Evolutionary conservation across 2,797 vertebrate species (phyloP).

Genomic region (Melanotaenia parkinsoni): DNA sequence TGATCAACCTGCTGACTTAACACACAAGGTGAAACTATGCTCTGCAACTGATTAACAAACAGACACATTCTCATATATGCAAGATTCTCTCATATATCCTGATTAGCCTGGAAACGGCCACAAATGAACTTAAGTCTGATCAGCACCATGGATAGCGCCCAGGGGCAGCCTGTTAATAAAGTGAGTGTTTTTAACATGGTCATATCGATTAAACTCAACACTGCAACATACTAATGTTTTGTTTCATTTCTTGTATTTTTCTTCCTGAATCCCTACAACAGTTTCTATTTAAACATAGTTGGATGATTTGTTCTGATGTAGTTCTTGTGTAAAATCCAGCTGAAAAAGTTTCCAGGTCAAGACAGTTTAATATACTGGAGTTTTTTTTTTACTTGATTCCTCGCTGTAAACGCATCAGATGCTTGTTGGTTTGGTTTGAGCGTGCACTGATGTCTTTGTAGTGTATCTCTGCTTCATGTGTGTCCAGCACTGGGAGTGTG

Average conservation of each 20-base stretch:
- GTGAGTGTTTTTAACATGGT: not conserved
- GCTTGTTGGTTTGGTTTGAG: not conserved
- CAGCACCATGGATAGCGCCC: slow-evolving; percentile 61
- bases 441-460: slow-evolving; percentile 2
- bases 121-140: slow-evolving; percentile 9
- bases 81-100: not conserved
- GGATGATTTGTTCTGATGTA: not conserved
- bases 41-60: slow-evolving; percentile 25
- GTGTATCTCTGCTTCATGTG: slow-evolving; percentile 44
- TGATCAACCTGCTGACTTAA: slow-evolving; percentile 13
- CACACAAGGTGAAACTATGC: slow-evolving; percentile 4
- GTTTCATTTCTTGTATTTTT: not conserved
- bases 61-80: not conserved
- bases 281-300: not conserved
- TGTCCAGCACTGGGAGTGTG: slow-evolving; percentile 71
- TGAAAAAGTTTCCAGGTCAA: not conserved
- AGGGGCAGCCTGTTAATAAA: not conserved
- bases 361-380: slow-evolving; percentile 10
- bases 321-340: not conserved
- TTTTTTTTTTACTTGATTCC: not conserved
- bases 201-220: not conserved
- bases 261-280: not conserved
- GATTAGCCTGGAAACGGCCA: not conserved
- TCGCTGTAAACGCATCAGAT: slow-evolving; percentile 13
- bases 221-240: not conserved